Evolutionary conservation across 2,113 vertebrate genomes (phyloP), one percentile per base, ranked within the genome.

Genomic region (Hiodon tergisus): DNA sequence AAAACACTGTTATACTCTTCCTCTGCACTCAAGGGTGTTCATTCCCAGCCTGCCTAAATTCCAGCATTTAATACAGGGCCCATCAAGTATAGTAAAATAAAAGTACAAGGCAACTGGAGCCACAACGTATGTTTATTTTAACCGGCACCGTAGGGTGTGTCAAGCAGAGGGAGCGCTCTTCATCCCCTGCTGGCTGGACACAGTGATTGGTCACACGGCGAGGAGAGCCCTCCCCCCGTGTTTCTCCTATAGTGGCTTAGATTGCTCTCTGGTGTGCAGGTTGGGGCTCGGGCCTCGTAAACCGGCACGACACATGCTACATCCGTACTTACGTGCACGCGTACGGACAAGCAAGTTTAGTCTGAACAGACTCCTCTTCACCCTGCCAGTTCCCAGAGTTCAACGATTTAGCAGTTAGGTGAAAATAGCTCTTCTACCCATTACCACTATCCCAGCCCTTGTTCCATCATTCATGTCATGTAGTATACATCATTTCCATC

Each of bases 171-270:
- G 78, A 80, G 79, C 31, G 51, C 51, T 53, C 63, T 52, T 50
- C 59, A 17, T 5, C 5, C 54, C 73, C 71, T 51, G 69, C 66
- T 73, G 83, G 82, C 83, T 77, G 73, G 75, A 76, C 55, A 83
- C 83, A 80, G 82, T 86, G 85, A 87, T 87, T 90, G 87, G 88
- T 86, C 86, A 81, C 87, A 86, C 83, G 73, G 86, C 81, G 81
- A 76, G 79, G 82, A 77, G 79, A 83, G 83, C 85, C 82, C 31
- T 31, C 31, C 31, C 31, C 31, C 84, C 83, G 87, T 87, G 85
- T 88, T 87, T 86, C 80, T 77, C 81, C 86, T 84, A 87, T 86
- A 77, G 83, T 85, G 88, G 85, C 85, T 89, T 89, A 89, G 61
- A 84, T 87, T 86, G 75, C 71, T 85, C 31, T 1, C 31, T 31